Conservation (phyloP, 2,113 vertebrate genomes). For the Misgurnus anguillicaudatus region DNA sequence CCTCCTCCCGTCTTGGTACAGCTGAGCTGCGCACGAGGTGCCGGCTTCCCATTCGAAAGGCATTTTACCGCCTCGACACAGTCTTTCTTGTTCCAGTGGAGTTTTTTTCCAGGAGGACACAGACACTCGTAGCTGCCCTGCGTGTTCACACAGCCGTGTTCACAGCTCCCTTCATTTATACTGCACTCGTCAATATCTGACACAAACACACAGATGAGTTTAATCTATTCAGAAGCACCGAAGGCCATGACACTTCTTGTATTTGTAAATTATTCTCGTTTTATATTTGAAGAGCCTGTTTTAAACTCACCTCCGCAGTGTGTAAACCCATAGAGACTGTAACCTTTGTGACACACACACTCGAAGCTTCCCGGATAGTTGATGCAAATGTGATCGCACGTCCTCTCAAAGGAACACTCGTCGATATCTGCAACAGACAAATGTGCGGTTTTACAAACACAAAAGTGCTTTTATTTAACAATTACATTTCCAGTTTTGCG, state of each 20-base stretch:
- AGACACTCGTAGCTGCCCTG: slow-evolving; percentile 87
- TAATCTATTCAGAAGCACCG: neutral
- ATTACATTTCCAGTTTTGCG: neutral
- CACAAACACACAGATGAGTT: slow-evolving; percentile 45
- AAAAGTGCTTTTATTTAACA: neutral
- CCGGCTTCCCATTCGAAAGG: slow-evolving; percentile 78
- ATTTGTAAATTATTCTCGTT: slow-evolving; percentile 22
- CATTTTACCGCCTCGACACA: slow-evolving; percentile 88
- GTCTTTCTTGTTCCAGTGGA: slow-evolving; percentile 97
- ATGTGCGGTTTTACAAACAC: neutral
- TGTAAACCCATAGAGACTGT: slow-evolving; percentile 88
- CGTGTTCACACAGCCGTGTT: slow-evolving; percentile 85
- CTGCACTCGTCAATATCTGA: slow-evolving; percentile 94
- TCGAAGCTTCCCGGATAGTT: slow-evolving; percentile 94
- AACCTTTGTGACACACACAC: slow-evolving; percentile 90
- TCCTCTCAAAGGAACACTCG: slow-evolving; percentile 94
- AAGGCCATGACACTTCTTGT: neutral
- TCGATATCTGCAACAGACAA: slow-evolving; percentile 82
- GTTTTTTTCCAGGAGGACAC: slow-evolving; percentile 84
- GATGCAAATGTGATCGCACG: slow-evolving; percentile 93
- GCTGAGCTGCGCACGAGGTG: slow-evolving; percentile 80
- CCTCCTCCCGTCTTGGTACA: slow-evolving; percentile 82
- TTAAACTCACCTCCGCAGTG: slow-evolving; percentile 92
- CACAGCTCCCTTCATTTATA: slow-evolving; percentile 87
- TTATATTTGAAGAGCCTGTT: neutral